Conservation (phyloP, 1,140 invertebrate genomes). For the Bombus polaris region DNA sequence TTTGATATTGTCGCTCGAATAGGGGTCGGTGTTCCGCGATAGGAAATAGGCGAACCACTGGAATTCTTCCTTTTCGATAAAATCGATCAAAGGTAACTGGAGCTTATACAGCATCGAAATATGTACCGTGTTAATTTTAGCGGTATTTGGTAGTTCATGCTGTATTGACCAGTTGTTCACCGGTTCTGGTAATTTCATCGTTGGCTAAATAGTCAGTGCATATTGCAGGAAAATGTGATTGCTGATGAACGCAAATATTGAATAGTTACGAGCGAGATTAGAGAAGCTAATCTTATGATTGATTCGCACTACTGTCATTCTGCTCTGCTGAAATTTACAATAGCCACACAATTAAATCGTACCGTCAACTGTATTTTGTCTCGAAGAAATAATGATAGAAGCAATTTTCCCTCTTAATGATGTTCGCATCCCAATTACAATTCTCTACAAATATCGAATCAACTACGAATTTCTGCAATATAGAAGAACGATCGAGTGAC, state of each 20-base stretch:
- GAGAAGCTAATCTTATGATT: no score
- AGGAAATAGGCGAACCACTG: constrained; percentile 9
- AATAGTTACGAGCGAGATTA: background rate
- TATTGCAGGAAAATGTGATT: background rate
- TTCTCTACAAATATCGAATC: background rate
- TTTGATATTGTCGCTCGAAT: constrained; percentile 19
- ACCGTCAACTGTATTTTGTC: no score
- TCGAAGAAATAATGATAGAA: background rate
- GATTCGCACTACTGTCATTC: no score
- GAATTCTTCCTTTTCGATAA: background rate
- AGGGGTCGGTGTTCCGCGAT: constrained; percentile 2
- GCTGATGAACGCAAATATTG: background rate
- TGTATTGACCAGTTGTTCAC: background rate
- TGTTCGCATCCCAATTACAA: no score
- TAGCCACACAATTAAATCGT: no score
- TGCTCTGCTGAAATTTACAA: no score
- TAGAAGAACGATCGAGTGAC: background rate
- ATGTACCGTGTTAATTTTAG: background rate
- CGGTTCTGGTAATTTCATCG: background rate
- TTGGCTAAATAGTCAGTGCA: background rate
- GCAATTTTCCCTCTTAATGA: background rate
- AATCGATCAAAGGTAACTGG: background rate
- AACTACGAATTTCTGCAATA: background rate
- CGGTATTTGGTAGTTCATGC: background rate
- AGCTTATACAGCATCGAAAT: background rate